Evolutionary conservation across 2,797 vertebrate genomes (phyloP).

Genomic region (Manis javanica): DNA sequence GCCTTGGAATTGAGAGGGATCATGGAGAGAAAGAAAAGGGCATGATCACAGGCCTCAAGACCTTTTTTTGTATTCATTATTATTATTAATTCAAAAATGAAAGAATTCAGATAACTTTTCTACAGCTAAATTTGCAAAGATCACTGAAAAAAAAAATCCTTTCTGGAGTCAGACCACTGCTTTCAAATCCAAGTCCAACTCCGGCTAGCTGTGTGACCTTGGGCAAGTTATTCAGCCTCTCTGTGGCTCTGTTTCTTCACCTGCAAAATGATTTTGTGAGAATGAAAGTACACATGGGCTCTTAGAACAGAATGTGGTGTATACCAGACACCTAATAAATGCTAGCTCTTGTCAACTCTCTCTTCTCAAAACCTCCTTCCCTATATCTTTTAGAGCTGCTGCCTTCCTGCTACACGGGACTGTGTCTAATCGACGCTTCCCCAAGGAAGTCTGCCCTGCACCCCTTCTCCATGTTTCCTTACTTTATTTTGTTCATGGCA

Average conservation of each 20-base stretch:
- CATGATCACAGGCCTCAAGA: neutral
- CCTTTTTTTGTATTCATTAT: neutral
- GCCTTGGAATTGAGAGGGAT: neutral
- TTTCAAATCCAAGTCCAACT: neutral
- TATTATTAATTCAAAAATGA: constrained; percentile 11
- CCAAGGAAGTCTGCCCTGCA: neutral
- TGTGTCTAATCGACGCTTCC: fast-evolving
- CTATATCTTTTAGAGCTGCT: neutral
- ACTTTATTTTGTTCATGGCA: neutral
- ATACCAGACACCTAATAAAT: neutral
- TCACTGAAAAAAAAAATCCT: neutral
- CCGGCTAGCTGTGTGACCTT: neutral
- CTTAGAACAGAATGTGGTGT: neutral
- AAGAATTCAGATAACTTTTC: neutral
- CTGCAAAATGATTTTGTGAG: neutral
- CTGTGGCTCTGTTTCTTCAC: neutral
- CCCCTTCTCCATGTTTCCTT: neutral
- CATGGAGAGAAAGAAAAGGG: neutral
- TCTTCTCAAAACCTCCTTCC: neutral
- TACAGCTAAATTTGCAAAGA: neutral
- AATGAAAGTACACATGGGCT: neutral
- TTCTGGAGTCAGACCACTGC: neutral
- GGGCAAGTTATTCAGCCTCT: neutral
- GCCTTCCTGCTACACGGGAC: neutral
- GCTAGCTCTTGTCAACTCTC: neutral